These are phyloP conservation scores for Orchesella flavescens DNA, from an alignment of 2,888 invertebrate genomes.

Conservation along the genomic window DNA sequence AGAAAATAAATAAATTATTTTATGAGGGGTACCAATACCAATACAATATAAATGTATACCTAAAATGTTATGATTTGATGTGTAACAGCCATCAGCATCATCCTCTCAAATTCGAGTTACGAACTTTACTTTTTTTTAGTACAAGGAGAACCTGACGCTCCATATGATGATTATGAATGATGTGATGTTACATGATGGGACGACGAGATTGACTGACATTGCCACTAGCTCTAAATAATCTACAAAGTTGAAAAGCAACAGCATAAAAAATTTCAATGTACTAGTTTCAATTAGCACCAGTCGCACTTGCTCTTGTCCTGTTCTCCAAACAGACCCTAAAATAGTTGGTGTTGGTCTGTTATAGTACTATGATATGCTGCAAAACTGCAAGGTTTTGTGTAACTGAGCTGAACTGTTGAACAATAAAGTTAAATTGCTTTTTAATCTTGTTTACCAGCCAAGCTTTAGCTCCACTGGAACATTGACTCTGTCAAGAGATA, in stretches of 20 bases:
- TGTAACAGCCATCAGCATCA: background rate
- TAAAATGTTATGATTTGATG: no score
- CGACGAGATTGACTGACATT: constrained; percentile 28
- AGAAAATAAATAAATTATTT: no score
- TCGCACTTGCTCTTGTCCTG: no score
- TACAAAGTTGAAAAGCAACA: constrained; percentile 44
- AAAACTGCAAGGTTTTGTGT: background rate
- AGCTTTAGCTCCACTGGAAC: no score
- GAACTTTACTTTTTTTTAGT: constrained; percentile 33
- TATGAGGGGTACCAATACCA: no score
- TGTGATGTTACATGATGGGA: constrained; percentile 27
- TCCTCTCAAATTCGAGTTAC: background rate
- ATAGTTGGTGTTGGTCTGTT: no score
- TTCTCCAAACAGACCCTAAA: no score
- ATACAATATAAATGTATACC: no score
- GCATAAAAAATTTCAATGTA: constrained; percentile 45
- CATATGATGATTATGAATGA: constrained; percentile 12
- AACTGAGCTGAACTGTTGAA: background rate
- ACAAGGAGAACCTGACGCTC: constrained; percentile 46
- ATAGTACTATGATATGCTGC: no score
- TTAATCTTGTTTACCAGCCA: background rate
- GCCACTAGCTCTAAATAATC: background rate
- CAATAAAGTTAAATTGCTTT: background rate
- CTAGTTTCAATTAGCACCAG: background rate
- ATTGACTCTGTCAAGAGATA: no score